Conservation (phyloP, 2,888 invertebrate genomes). For the Machimus atricapillus region DNA sequence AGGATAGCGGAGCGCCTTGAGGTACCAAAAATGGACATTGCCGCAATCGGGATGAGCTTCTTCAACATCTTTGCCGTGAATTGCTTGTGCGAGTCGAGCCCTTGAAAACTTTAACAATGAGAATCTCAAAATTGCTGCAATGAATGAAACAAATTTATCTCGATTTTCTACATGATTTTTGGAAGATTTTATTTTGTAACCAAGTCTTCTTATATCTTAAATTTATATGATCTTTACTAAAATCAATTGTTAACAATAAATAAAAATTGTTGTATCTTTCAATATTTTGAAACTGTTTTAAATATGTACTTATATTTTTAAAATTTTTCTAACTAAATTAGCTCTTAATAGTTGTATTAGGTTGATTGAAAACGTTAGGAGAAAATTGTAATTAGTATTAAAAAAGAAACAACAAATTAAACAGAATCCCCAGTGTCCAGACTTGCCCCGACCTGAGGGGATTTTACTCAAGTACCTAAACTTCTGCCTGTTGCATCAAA, state of each 20-base stretch:
- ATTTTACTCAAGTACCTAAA: no score
- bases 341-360: no score
- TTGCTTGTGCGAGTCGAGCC: conserved; percentile 23
- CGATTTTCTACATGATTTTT: conserved; percentile 17
- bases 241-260: conserved; percentile 19
- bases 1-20: conserved; percentile 40
- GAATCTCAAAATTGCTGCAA: conserved; percentile 13
- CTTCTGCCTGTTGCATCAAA: no score
- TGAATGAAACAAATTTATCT: background rate
- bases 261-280: background rate
- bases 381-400: no score
- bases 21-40: conserved; percentile 48
- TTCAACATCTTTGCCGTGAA: conserved; percentile 48
- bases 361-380: no score
- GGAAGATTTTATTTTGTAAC: conserved; percentile 20
- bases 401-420: no score
- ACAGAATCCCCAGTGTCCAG: no score
- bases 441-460: no score
- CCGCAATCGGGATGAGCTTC: conserved; percentile 49
- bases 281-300: background rate
- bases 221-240: conserved; percentile 15
- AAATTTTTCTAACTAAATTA: no score
- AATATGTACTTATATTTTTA: background rate
- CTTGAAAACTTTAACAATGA: background rate
- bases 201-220: background rate